Conservation (phyloP, 2,888 invertebrate species). For the Oxystoma pomonae region DNA sequence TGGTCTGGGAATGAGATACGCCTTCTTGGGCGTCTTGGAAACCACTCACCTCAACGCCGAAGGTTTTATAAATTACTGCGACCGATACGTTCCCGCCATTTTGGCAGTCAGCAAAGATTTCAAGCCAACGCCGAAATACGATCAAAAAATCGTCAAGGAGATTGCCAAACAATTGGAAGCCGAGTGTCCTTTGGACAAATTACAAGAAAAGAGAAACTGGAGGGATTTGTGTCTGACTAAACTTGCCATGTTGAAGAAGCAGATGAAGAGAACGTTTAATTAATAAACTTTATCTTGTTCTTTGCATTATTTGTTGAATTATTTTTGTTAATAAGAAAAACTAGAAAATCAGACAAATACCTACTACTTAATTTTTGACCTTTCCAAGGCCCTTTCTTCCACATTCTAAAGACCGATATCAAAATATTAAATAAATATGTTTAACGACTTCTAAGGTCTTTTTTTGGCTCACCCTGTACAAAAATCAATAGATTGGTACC, state of each 20-base stretch:
- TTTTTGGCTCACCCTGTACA: too few relatives aligned
- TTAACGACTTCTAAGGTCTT: too few relatives aligned
- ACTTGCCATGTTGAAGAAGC: conserved; percentile 72
- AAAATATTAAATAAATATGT: too few relatives aligned
- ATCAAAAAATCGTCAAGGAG: conserved; percentile 59
- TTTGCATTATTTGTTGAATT: too few relatives aligned
- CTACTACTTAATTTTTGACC: too few relatives aligned
- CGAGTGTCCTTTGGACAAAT: conserved; percentile 68
- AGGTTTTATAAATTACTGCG: conserved; percentile 65
- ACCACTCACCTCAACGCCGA: conserved; percentile 93
- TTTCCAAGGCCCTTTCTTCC: too few relatives aligned
- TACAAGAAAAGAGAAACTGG: conserved; percentile 73
- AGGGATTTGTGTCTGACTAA: conserved; percentile 78
- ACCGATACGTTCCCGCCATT: conserved; percentile 58
- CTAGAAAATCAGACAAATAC: too few relatives aligned
- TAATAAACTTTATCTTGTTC: too few relatives aligned
- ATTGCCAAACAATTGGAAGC: conserved; percentile 69
- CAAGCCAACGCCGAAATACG: conserved; percentile 70
- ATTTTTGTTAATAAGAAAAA: too few relatives aligned
- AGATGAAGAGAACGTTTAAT: conserved; percentile 49
- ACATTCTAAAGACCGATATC: too few relatives aligned
- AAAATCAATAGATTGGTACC: too few relatives aligned
- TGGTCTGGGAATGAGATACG: conserved; percentile 92
- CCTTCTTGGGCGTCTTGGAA: conserved; percentile 90
- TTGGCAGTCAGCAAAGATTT: conserved; percentile 65